These are phyloP conservation scores for Oncorhynchus clarkii DNA, from an alignment of 2,113 vertebrate species.

Conservation along the genomic window DNA sequence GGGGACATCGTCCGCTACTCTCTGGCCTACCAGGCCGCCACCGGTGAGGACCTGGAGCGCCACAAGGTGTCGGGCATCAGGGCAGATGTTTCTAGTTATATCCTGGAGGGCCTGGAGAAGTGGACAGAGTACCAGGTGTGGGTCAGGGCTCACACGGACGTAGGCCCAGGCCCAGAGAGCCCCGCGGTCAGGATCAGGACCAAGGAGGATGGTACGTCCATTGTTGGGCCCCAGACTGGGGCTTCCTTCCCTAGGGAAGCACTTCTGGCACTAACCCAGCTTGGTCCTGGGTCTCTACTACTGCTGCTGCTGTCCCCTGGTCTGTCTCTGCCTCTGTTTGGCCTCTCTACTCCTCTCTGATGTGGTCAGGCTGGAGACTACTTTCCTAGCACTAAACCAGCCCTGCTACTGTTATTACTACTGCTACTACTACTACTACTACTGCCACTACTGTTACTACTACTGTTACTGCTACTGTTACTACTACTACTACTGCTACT, in stretches of 20 bases:
- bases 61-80: constrained; percentile 85
- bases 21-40: constrained; percentile 80
- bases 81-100: constrained; percentile 81
- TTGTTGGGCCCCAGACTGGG: neutral
- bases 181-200: constrained; percentile 79
- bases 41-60: constrained; percentile 82
- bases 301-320: no score
- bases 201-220: constrained; percentile 88
- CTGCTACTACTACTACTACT: no score
- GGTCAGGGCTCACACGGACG: constrained; percentile 89
- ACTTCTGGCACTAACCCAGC: neutral
- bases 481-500: no score
- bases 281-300: neutral
- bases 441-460: no score
- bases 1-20: constrained; percentile 89
- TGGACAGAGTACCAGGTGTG: constrained; percentile 93
- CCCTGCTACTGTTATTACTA: no score
- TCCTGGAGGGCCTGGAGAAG: constrained; percentile 91
- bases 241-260: neutral
- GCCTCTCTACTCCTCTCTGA: neutral
- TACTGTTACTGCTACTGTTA: no score
- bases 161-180: constrained; percentile 90
- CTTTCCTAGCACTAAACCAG: no score
- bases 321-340: no score
- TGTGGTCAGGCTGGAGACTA: no score